Percentiles rank a stretch among this genome's conserved stretches.
Evolutionary conservation across 2,888 invertebrate species (phyloP).

Genomic region (Ichneumoninae sp.): DNA sequence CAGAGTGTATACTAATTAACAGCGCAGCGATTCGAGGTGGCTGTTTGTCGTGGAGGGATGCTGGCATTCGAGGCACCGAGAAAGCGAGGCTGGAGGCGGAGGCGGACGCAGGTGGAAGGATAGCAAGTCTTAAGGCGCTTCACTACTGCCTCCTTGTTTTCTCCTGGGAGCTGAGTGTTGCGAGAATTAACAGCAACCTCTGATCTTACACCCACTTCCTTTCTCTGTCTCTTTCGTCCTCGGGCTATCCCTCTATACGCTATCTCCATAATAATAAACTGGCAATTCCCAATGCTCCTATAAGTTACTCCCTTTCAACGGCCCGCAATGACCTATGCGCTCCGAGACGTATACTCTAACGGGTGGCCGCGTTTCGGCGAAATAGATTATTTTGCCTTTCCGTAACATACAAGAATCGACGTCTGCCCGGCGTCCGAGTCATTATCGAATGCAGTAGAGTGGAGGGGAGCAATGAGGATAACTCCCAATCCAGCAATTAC

Average conservation of each 20-base stretch:
- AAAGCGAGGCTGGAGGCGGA: constrained; percentile 66
- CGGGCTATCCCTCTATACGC: constrained; percentile 76
- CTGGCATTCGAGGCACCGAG: constrained; percentile 36
- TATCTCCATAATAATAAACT: constrained; percentile 84
- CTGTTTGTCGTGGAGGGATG: constrained; percentile 41
- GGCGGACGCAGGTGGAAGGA: constrained; percentile 67
- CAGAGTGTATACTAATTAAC: constrained; percentile 77
- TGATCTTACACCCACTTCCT: constrained; percentile 73
- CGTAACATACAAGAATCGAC: constrained; percentile 8
- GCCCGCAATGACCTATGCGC: constrained; percentile 82
- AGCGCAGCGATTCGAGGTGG: constrained; percentile 77
- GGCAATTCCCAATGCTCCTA: constrained; percentile 84
- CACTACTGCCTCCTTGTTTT: constrained; percentile 74
- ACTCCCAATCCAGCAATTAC: not conserved
- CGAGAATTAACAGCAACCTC: constrained; percentile 83
- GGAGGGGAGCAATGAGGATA: not conserved
- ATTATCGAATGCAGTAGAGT: not conserved
- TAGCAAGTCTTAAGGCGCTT: constrained; percentile 80
- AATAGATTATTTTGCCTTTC: constrained; percentile 14
- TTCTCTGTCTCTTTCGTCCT: constrained; percentile 6
- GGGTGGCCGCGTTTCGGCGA: constrained; percentile 68
- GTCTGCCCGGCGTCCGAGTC: not conserved
- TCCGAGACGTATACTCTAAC: constrained; percentile 77
- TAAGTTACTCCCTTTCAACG: constrained; percentile 84
- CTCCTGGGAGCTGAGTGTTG: constrained; percentile 81